Percentiles rank a stretch among this genome's conserved stretches.
Evolutionary conservation across 2,797 vertebrate species (phyloP).

Genomic region (Odontamblyopus rebecca): DNA sequence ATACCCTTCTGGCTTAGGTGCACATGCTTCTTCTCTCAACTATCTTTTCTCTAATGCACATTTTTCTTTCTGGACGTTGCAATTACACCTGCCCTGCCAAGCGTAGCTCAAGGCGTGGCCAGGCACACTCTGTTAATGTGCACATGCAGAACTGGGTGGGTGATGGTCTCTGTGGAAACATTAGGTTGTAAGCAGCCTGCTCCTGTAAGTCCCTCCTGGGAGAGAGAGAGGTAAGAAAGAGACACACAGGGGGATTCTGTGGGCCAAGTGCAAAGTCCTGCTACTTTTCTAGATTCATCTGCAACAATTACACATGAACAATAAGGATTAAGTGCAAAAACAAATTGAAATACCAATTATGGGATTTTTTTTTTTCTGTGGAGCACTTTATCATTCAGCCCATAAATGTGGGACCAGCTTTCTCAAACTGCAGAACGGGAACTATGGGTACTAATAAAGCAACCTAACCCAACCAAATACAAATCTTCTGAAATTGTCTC

Average conservation of each 20-base stretch:
- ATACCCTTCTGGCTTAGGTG: not conserved
- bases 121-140: conserved; percentile 72
- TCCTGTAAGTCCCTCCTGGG: conserved; percentile 62
- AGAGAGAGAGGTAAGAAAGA: conserved; percentile 42
- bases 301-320: conserved; percentile 43
- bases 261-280: conserved; percentile 32
- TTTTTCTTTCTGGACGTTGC: conserved; percentile 41
- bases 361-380: not conserved
- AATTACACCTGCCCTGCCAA: conserved; percentile 75
- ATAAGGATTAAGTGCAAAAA: conserved; percentile 19
- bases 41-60: conserved; percentile 29
- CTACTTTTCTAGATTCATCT: conserved; percentile 49
- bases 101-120: conserved; percentile 68
- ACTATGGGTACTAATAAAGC: too few relatives aligned
- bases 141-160: conserved; percentile 68
- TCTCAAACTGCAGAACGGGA: too few relatives aligned
- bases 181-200: conserved; percentile 69
- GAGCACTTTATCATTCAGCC: not conserved
- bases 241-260: conserved; percentile 46
- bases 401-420: too few relatives aligned
- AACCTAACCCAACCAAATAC: too few relatives aligned
- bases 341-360: not conserved
- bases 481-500: too few relatives aligned
- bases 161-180: conserved; percentile 83
- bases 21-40: conserved; percentile 41